Base-by-base conservation (phyloP, 2,888 invertebrate species). In the Rhaphigaster nebulosa region DNA sequence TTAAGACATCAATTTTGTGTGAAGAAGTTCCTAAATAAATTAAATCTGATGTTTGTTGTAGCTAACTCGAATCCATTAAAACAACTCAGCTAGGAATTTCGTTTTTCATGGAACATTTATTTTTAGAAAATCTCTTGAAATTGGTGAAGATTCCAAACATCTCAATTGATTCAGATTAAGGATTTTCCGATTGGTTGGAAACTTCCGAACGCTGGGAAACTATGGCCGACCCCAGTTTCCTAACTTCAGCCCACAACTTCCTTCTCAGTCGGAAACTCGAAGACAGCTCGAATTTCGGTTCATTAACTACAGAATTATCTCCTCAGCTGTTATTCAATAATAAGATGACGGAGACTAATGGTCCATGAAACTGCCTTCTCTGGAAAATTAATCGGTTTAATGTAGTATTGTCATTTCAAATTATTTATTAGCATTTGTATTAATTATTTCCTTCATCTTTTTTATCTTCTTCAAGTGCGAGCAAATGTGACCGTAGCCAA, bases 301-400 rank as follows among this genome's bases (percentile, higher is more conserved):
- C 70, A 76, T 76, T 76, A 76, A 38, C 5, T 38, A 29, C 38
- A 38, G 70, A 76, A 76, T 76, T 76, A 76, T 76, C 38, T 76
- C 70, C 70, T 76, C 20, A 6, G 38, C 20, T 20, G 34, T 38
- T 76, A 76, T 38, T 76, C 34, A 38, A 76, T 76, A 23, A 76
- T 76, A 38, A 38, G 23, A 76, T 76, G 70, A 34, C 70, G 38
- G 20, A 20, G 70, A 38, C 70, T 20, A 38, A 76, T 38, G 34
- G 34, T 38, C 34, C 38, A 76, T 20, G 20, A 76, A 76, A 38
- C 70, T 76, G 5, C 10, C 70, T 34, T 23, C 20, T 1, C 1
- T 38, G 34, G 10, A 76, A 38, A 38, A 76, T 65, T 29, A 65
- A 29, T 29, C 5, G n/a, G 8, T 15, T 60, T 60, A n/a, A 29